Evolutionary conservation across 2,888 invertebrate genomes (phyloP).

Genomic region (Electrophaes corylata): DNA sequence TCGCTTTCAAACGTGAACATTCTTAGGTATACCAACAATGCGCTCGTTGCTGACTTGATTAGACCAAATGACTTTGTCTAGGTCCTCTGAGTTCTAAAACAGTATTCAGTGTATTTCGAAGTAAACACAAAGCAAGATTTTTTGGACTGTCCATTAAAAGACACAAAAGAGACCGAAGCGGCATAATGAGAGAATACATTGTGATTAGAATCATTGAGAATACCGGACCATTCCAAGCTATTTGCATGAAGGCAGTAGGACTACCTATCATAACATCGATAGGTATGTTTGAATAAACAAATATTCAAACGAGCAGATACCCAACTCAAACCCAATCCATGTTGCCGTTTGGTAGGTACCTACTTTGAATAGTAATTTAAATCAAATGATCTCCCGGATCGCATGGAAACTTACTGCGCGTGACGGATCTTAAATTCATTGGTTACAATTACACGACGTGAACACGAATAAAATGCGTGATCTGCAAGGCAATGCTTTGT

Average conservation of each 20-base stretch:
- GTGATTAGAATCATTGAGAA: not conserved
- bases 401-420: slow-evolving; percentile 29
- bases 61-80: no score
- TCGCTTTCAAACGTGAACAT: no score
- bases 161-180: no score
- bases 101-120: no score
- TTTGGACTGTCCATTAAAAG: no score
- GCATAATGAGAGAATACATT: not conserved
- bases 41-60: no score
- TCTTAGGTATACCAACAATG: no score
- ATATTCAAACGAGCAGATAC: not conserved
- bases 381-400: slow-evolving; percentile 21
- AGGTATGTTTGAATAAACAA: not conserved
- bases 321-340: not conserved
- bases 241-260: not conserved
- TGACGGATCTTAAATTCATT: slow-evolving; percentile 37
- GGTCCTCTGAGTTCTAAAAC: no score
- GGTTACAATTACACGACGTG: slow-evolving; percentile 18
- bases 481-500: no score
- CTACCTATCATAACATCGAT: not conserved
- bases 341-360: slow-evolving; percentile 3
- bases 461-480: no score
- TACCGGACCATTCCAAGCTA: not conserved
- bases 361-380: slow-evolving; percentile 5
- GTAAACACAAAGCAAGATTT: no score